A percentile compares a stretch with the other conserved stretches of the same genome.
These are phyloP conservation scores for Erythrocercus mccallii DNA, from an alignment of 2,113 vertebrate genomes.

Conservation along the genomic window DNA sequence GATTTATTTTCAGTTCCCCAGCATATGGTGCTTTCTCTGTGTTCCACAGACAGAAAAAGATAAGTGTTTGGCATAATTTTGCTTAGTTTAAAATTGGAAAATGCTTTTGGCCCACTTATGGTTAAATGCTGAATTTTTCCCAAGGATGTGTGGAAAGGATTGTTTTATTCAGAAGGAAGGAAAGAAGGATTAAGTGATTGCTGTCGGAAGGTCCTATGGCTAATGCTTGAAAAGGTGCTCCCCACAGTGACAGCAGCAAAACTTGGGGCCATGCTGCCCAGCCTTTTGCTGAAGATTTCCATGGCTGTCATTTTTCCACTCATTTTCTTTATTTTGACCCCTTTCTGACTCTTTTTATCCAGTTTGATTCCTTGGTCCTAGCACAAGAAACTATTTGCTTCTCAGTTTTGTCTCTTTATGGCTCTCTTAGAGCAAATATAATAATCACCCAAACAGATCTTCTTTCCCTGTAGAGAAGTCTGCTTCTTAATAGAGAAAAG, in stretches of 20 bases:
- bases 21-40: background rate
- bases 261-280: background rate
- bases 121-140: background rate
- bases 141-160: background rate
- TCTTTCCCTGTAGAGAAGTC: background rate
- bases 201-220: background rate
- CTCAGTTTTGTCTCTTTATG: background rate
- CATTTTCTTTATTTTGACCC: background rate
- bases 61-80: background rate
- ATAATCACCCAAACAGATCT: background rate
- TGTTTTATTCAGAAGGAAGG: background rate
- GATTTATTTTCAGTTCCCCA: constrained; percentile 26
- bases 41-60: background rate
- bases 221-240: background rate
- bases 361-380: background rate
- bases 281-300: background rate
- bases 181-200: background rate
- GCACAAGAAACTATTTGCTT: background rate
- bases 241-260: background rate
- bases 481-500: background rate
- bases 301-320: background rate
- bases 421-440: background rate
- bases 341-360: background rate
- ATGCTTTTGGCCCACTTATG: background rate
- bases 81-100: background rate